Evolutionary conservation across 1,140 invertebrate genomes (phyloP).

Genomic region (Sweltsa coloradensis): DNA sequence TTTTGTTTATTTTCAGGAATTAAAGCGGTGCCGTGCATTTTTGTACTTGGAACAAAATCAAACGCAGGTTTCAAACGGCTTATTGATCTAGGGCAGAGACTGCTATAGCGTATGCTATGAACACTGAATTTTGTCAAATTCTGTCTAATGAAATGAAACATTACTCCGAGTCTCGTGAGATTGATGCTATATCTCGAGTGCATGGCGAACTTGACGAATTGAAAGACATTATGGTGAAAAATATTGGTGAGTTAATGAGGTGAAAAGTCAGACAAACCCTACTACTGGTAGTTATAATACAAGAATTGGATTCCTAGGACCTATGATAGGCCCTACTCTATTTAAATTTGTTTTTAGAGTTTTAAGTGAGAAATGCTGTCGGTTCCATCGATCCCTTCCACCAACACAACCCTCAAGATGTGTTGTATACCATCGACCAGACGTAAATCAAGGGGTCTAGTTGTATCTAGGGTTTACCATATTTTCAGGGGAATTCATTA

Average conservation of each 20-base stretch:
- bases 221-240: constrained; percentile 91
- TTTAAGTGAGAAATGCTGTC: too few relatives aligned
- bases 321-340: too few relatives aligned
- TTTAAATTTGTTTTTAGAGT: constrained; percentile 3
- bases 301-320: not conserved
- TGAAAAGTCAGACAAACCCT: too few relatives aligned
- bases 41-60: constrained; percentile 81
- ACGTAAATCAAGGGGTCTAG: too few relatives aligned
- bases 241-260: constrained; percentile 69
- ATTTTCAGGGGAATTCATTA: too few relatives aligned
- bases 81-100: constrained; percentile 72
- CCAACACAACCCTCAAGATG: too few relatives aligned
- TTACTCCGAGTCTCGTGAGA: constrained; percentile 71
- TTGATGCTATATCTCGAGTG: constrained; percentile 73
- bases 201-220: constrained; percentile 88
- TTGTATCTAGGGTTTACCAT: too few relatives aligned
- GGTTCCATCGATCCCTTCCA: too few relatives aligned
- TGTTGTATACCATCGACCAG: too few relatives aligned
- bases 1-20: constrained; percentile 56
- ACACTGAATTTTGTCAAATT: constrained; percentile 77
- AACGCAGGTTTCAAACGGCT: constrained; percentile 67
- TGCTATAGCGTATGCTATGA: constrained; percentile 87
- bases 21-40: constrained; percentile 83
- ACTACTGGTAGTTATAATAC: constrained; percentile 5
- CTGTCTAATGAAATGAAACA: constrained; percentile 84